Base-by-base conservation (phyloP, 2,113 vertebrate genomes). In the Centropus bengalensis region DNA sequence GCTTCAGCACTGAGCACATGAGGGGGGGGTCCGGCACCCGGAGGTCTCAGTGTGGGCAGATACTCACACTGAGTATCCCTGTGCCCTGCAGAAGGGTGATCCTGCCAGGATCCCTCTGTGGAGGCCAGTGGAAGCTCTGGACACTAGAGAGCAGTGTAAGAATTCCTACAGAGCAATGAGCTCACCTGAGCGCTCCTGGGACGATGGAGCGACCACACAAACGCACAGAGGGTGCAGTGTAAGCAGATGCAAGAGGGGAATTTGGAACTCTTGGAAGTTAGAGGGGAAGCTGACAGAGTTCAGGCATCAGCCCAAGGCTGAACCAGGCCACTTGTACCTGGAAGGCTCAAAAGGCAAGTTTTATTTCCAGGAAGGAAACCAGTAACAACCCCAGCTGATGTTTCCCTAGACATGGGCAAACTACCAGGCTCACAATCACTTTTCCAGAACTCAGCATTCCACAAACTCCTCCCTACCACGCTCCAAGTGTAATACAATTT, bases 141-240 rank as follows among this genome's bases (percentile, higher is more conserved):
- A 81, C 88, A 10, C 91, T 83, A 81, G 82, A 79, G 86, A 74
- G 95, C 92, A 83, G 68, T 60, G 83, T 74, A 24, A 66, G 64
- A 64, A 70, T 44, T 75, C 28, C 64, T 15, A 16, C 40, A 7
- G 2, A 14, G 85, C 73, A 5, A 14, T 0, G 1, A 26, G 19
- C 4, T 0, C 71, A 79, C 28, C 51, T 9, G 2, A 2, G 0
- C 0, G 4, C 60, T 66, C 51, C 22, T 0, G 3, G 63, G 42
- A 38, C 27, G 21, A 12, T 12, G 21, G 47, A 22, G 22, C 0
- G 2, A 9, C 8, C 1, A 5, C 11, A 28, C 14, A 3, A 9
- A 15, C 33, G 4, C 0, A 0, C 7, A 14, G 0, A 0, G 66
- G 36, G 49, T 70, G 23, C 42, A 21, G 4, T 55, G 30, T 2